phyloP scores from a whole-genome alignment of 2,113 vertebrate genomes.

The Indicator maculatus region DNA sequence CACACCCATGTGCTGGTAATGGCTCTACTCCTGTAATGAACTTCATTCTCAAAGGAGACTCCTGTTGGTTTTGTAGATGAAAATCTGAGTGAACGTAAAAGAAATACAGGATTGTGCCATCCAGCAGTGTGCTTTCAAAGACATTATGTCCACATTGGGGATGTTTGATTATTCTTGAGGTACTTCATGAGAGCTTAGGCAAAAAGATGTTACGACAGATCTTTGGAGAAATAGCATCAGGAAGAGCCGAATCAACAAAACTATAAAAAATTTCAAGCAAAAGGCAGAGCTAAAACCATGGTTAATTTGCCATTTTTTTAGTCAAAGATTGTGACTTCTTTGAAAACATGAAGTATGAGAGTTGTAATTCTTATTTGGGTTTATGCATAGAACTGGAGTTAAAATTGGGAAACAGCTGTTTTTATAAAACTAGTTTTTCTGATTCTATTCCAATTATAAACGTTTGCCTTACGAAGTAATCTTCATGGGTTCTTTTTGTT shows the following conservation, averaged over 20 bases:
- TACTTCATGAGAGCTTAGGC: not conserved
- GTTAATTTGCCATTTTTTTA: not conserved
- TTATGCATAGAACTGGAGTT: not conserved
- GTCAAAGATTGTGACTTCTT: not conserved
- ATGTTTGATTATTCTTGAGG: not conserved
- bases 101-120: not conserved
- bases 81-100: not conserved
- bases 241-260: not conserved
- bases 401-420: not conserved
- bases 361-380: not conserved
- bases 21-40: not conserved
- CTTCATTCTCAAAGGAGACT: not conserved
- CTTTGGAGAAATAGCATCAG: not conserved
- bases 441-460: not conserved
- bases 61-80: not conserved
- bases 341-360: not conserved
- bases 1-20: rapidly evolving
- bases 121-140: not conserved
- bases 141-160: not conserved
- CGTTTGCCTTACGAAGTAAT: not conserved
- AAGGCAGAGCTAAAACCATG: not conserved
- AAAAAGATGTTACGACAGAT: not conserved
- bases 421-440: not conserved
- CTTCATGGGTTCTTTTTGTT: not conserved
- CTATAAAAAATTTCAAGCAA: not conserved